Conservation (phyloP, 1,140 invertebrate species). For the Apis laboriosa region DNA sequence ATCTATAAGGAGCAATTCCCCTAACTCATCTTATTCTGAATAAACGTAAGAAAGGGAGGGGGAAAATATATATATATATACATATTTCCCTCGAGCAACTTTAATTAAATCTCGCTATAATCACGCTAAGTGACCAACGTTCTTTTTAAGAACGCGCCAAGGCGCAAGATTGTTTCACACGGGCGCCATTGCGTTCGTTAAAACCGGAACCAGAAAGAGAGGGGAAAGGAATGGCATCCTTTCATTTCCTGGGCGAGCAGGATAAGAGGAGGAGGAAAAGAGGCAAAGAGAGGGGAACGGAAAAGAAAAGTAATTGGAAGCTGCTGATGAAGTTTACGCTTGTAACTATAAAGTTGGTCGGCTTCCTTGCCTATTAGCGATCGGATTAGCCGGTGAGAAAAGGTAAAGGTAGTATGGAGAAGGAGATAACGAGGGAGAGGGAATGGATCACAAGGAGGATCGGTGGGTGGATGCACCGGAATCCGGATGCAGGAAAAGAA, state of each 20-base stretch:
- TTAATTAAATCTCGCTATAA: slow-evolving; percentile 30
- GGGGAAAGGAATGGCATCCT: not conserved
- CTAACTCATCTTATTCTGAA: not conserved
- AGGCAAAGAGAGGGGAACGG: slow-evolving; percentile 24
- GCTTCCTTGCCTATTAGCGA: slow-evolving; percentile 62
- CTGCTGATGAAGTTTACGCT: slow-evolving; percentile 65
- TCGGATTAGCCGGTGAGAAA: slow-evolving; percentile 55
- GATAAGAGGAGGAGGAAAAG: slow-evolving; percentile 20
- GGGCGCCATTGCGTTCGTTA: slow-evolving; percentile 6
- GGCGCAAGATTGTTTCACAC: not conserved
- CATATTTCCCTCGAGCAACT: not conserved
- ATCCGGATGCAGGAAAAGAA: slow-evolving; percentile 50
- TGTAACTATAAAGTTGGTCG: slow-evolving; percentile 64
- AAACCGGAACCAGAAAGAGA: slow-evolving; percentile 12
- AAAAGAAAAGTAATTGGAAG: slow-evolving; percentile 65
- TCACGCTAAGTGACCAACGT: slow-evolving; percentile 7
- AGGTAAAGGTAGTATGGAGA: no score
- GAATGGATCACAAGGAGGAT: not conserved
- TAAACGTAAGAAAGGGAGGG: not conserved
- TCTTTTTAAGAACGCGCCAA: not conserved
- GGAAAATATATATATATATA: not conserved
- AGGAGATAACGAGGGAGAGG: not conserved
- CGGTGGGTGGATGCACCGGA: slow-evolving; percentile 6
- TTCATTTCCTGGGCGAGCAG: slow-evolving; percentile 39
- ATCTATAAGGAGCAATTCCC: not conserved